These are phyloP conservation scores for Etheostoma perlongum DNA, from an alignment of 2,797 vertebrate genomes.

Conservation along the genomic window DNA sequence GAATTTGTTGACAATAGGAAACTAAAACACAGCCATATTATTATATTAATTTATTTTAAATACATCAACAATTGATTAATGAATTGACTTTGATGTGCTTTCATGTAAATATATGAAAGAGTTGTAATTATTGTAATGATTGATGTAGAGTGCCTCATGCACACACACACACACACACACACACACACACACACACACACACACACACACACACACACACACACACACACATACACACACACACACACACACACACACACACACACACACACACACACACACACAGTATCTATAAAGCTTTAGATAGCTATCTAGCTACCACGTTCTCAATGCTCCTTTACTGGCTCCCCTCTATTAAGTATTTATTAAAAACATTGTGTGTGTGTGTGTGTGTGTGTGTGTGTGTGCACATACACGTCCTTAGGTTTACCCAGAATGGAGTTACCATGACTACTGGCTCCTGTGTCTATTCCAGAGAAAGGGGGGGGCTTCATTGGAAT, in stretches of 20 bases:
- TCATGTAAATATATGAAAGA: slow-evolving; percentile 20
- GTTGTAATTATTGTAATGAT: slow-evolving; percentile 14
- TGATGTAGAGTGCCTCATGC: slow-evolving; percentile 15
- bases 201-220: slow-evolving; percentile 10
- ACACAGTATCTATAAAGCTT: neutral
- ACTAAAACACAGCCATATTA: neutral
- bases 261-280: slow-evolving; percentile 12
- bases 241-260: slow-evolving; percentile 14
- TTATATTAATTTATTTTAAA: neutral
- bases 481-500: slow-evolving; percentile 45
- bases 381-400: slow-evolving; percentile 34
- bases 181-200: slow-evolving; percentile 22
- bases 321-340: slow-evolving; percentile 41
- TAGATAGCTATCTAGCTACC: slow-evolving; percentile 41
- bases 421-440: slow-evolving; percentile 79
- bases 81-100: slow-evolving; percentile 2
- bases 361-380: slow-evolving; percentile 66
- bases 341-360: slow-evolving; percentile 58
- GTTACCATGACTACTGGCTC: slow-evolving; percentile 86
- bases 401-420: slow-evolving; percentile 61
- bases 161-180: slow-evolving; percentile 7
- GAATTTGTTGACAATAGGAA: neutral
- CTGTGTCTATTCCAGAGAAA: slow-evolving; percentile 71
- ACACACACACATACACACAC: slow-evolving; percentile 20
- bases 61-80: neutral